Evolutionary conservation across 2,113 vertebrate species (phyloP), one percentile per base, ranked within the genome.

Genomic region (Crocuta crocuta): DNA sequence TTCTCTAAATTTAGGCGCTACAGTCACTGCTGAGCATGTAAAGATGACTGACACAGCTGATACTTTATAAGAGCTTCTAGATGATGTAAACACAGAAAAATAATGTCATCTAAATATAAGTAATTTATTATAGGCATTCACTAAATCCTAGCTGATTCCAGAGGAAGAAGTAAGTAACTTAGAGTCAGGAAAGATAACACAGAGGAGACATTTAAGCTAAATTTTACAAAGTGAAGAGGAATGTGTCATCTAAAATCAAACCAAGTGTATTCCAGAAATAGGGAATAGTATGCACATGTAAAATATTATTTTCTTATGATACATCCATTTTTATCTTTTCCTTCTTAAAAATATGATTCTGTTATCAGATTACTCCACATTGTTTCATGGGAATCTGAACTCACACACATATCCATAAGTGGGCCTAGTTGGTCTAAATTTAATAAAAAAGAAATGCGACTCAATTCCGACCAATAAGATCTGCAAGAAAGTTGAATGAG

Each of bases 211-310:
- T 73, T 80, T 84, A 82, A 95, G 6, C 9, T 85, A 81, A 80
- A 82, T 89, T 17, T 93, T 85, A 5, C 2, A 95, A 95, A 98
- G 85, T 81, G 8, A 85, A 39, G 70, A 81, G 50, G 95, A 94
- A 87, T 11, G 0, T 28, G 3, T 58, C 50, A 88, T 78, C 50
- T 91, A 90, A 97, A 71, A 68, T 53, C 21, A 80, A 94, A 13
- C 43, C 24, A 94, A 35, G 15, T 15, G 2, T 90, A 63, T 84
- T 96, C 28, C 23, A 84, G 43, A 93, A 71, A 80, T n/a, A 82
- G 0, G 21, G 16, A 87, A 87, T 0, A 17, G 0, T 31, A 50
- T 0, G 53, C 12, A 76, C 26, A 39, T 33, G 13, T 35, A 45
- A 82, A 31, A 61, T 65, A 28, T 83, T 86, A 3, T 66, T 86